Conservation (phyloP, 2,888 invertebrate genomes). For the Nudaria mundana region DNA sequence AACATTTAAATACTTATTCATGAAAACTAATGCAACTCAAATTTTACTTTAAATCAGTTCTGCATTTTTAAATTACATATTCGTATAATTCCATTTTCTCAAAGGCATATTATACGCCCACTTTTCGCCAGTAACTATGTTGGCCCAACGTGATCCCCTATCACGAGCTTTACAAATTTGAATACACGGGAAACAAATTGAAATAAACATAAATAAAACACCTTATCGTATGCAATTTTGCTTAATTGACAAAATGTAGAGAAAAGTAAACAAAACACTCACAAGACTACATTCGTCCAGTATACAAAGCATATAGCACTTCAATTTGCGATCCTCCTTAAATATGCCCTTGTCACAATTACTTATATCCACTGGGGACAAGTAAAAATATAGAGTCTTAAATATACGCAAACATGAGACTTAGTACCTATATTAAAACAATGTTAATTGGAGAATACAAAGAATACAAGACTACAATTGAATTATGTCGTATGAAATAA, state of each 20-base stretch:
- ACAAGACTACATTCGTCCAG: slow-evolving; percentile 76
- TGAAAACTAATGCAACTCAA: too few relatives aligned
- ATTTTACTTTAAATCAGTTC: too few relatives aligned
- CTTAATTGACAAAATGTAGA: slow-evolving; percentile 43
- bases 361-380: slow-evolving; percentile 76
- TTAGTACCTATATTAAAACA: slow-evolving; percentile 52
- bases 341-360: slow-evolving; percentile 81
- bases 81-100: too few relatives aligned
- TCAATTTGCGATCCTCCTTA: slow-evolving; percentile 77
- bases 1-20: too few relatives aligned
- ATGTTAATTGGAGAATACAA: slow-evolving; percentile 23
- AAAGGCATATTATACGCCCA: too few relatives aligned
- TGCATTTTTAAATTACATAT: too few relatives aligned
- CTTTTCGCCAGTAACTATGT: too few relatives aligned
- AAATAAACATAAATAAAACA: slow-evolving; percentile 59
- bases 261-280: slow-evolving; percentile 66
- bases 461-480: neutral
- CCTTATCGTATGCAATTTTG: slow-evolving; percentile 57
- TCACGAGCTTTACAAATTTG: too few relatives aligned
- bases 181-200: slow-evolving; percentile 43
- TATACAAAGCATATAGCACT: slow-evolving; percentile 80
- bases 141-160: too few relatives aligned
- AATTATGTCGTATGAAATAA: too few relatives aligned
- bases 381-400: slow-evolving; percentile 68
- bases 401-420: slow-evolving; percentile 61